Evolutionary conservation across 2,113 vertebrate genomes (phyloP).

Genomic region (Malurus cyaneus): DNA sequence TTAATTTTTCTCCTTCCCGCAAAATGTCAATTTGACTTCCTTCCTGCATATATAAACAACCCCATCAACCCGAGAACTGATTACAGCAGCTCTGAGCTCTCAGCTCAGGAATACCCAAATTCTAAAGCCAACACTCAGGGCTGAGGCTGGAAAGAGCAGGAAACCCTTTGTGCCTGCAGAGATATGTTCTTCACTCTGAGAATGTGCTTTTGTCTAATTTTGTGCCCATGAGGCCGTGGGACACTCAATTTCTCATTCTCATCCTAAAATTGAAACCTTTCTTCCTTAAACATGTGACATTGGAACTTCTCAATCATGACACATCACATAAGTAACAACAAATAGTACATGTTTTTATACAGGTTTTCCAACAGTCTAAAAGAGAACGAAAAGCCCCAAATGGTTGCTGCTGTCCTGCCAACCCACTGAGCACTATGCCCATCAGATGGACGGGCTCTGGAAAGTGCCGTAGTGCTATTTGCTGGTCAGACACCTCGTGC

Average conservation of each 20-base stretch:
- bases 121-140: not conserved
- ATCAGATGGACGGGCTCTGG: not conserved
- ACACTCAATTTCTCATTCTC: not conserved
- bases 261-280: not conserved
- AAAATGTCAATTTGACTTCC: not conserved
- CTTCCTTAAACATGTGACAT: not conserved
- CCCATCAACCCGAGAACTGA: not conserved
- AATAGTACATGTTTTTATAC: not conserved
- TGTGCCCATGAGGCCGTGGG: not conserved
- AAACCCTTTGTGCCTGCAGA: not conserved
- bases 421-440: not conserved
- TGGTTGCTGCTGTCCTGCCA: not conserved
- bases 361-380: not conserved
- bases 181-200: accelerated
- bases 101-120: not conserved
- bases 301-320: not conserved
- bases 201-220: accelerated
- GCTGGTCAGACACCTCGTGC: not conserved
- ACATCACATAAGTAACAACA: not conserved
- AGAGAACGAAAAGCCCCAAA: not conserved
- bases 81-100: not conserved
- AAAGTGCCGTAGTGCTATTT: not conserved
- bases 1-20: not conserved
- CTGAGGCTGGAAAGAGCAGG: not conserved
- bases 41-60: not conserved